phyloP scores from a whole-genome alignment of 2,888 invertebrate genomes.

The Diarsia brunnea region DNA sequence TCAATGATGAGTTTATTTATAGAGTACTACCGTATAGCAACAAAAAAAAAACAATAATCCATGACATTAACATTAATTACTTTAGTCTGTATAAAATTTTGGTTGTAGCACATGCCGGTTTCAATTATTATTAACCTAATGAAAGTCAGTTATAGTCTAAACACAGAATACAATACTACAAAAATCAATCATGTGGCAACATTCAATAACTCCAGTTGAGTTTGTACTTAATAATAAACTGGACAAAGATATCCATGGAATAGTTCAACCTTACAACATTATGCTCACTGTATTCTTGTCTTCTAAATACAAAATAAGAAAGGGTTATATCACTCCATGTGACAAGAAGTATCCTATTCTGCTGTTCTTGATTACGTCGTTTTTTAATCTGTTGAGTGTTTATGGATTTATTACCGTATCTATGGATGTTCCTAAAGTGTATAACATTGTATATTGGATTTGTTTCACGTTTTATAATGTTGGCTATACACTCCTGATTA shows the following conservation, averaged over 20 bases:
- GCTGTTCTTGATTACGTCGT: not conserved
- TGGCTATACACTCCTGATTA: not conserved
- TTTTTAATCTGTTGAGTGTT: not conserved
- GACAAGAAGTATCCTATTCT: not conserved
- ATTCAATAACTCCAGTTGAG: not conserved
- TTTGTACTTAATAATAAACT: not conserved
- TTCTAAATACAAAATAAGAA: slow-evolving; percentile 3
- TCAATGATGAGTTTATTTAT: no score
- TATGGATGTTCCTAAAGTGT: not conserved
- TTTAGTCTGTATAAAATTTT: no score
- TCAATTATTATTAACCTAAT: not conserved
- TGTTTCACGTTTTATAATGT: not conserved
- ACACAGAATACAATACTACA: not conserved
- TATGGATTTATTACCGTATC: not conserved
- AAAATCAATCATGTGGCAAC: not conserved
- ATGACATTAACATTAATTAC: not conserved
- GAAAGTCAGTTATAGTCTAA: not conserved
- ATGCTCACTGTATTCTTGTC: not conserved
- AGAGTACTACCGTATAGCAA: no score
- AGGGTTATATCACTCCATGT: not conserved
- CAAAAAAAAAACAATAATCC: no score
- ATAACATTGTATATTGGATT: not conserved
- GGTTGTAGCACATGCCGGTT: no score
- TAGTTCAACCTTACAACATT: not conserved
- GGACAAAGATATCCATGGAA: not conserved